These are phyloP conservation scores for Psilopsiagon aymara DNA, from an alignment of 2,113 vertebrate species.

Conservation along the genomic window DNA sequence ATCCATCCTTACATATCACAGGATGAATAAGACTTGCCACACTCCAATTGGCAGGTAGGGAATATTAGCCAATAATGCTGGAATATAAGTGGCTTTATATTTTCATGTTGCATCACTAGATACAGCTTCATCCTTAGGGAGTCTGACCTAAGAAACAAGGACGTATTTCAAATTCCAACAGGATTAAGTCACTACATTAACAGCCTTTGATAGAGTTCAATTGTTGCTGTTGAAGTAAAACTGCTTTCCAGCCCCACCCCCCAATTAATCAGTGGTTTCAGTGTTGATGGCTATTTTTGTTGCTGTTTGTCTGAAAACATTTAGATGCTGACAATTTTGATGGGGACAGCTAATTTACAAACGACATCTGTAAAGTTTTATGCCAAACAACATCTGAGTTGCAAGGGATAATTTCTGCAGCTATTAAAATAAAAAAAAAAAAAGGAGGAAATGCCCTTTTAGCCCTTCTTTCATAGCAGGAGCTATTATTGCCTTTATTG, in stretches of 20 bases:
- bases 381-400: background rate
- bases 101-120: constrained; percentile 30
- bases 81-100: constrained; percentile 61
- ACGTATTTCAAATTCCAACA: constrained; percentile 50
- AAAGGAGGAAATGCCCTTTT: constrained; percentile 6
- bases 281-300: background rate
- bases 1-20: background rate
- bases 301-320: background rate
- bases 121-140: constrained; percentile 26
- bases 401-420: background rate
- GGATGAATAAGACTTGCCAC: constrained; percentile 19
- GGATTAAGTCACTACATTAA: constrained; percentile 46
- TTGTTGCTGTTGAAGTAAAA: constrained; percentile 31
- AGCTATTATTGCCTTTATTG: constrained; percentile 51
- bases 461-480: constrained; percentile 29
- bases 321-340: background rate
- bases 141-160: constrained; percentile 52
- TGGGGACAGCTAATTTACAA: constrained; percentile 1
- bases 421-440: background rate
- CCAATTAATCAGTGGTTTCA: constrained; percentile 15
- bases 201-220: background rate
- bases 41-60: constrained; percentile 38
- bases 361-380: constrained; percentile 2
- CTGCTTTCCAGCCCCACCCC: background rate
- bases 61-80: constrained; percentile 36